Conservation (phyloP, 2,113 vertebrate genomes). For the Onychostoma macrolepis region DNA sequence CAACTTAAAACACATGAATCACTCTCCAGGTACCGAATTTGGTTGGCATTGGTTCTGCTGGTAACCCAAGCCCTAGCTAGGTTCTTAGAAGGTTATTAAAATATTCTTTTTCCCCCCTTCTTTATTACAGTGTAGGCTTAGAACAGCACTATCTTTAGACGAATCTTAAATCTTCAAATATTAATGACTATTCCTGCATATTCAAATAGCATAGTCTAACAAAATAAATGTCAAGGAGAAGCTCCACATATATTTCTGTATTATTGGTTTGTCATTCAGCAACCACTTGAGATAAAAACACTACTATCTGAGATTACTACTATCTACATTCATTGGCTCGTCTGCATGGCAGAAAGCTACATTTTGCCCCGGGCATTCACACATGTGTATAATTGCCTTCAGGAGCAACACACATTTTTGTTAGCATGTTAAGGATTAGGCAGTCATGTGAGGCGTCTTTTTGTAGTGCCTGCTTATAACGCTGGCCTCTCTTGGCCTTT, state of each 20-base stretch:
- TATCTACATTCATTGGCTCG: neutral
- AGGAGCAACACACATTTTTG: slow-evolving; percentile 62
- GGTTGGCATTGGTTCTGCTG: neutral
- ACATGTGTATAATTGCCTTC: slow-evolving; percentile 70
- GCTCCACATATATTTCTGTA: neutral
- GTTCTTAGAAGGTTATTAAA: neutral
- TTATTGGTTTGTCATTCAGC: neutral
- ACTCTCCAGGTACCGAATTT: neutral
- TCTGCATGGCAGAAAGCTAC: slow-evolving; percentile 11
- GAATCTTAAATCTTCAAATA: neutral
- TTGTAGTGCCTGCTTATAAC: slow-evolving; percentile 58
- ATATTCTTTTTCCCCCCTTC: neutral
- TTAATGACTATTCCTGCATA: neutral
- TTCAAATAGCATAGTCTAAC: neutral
- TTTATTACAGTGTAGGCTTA: neutral
- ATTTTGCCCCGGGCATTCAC: slow-evolving; percentile 58
- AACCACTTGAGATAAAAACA: neutral
- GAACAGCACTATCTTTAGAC: neutral
- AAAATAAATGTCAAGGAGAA: neutral
- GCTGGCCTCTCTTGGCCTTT: slow-evolving; percentile 64
- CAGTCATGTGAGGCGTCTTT: slow-evolving; percentile 62
- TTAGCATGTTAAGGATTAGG: slow-evolving; percentile 68
- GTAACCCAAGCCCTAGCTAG: neutral
- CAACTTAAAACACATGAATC: neutral
- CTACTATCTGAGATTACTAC: neutral